A percentile compares a stretch with the other conserved stretches of the same genome.
phyloP scores from a whole-genome alignment of 2,888 invertebrate species.

The Dryobota labecula region DNA sequence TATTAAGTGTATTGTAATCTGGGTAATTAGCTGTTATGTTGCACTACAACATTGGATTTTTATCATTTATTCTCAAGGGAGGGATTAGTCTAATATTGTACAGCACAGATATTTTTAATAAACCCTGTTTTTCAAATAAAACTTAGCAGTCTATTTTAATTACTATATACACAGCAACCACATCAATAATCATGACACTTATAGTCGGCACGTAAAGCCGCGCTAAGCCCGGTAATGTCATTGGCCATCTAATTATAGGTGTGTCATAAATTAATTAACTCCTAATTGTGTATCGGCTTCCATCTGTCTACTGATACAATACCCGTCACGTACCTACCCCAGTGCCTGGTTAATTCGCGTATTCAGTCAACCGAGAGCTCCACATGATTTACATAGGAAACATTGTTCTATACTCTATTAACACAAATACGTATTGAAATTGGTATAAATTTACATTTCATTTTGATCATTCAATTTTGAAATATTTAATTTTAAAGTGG shows the following conservation, averaged over 20 bases:
- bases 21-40: neutral
- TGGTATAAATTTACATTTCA: slow-evolving; percentile 62
- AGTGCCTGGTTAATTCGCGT: slow-evolving; percentile 69
- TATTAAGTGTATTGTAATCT: neutral
- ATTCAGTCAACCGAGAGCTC: slow-evolving; percentile 66
- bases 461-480: slow-evolving; percentile 44
- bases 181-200: slow-evolving; percentile 67
- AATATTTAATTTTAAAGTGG: slow-evolving; percentile 22
- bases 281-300: slow-evolving; percentile 80
- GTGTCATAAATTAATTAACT: slow-evolving; percentile 87
- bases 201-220: slow-evolving; percentile 69
- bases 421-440: slow-evolving; percentile 62
- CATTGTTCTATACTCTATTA: slow-evolving; percentile 60
- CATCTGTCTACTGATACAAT: slow-evolving; percentile 71
- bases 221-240: slow-evolving; percentile 76
- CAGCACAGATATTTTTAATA: neutral
- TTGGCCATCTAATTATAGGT: slow-evolving; percentile 81
- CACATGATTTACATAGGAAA: slow-evolving; percentile 68
- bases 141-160: too few relatives aligned
- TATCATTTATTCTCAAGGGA: slow-evolving; percentile 3
- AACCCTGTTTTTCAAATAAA: slow-evolving; percentile 3
- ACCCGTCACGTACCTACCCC: slow-evolving; percentile 62
- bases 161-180: neutral
- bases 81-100: neutral
- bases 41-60: neutral